Conservation (phyloP, 1,140 invertebrate genomes). For the Cotesia glomerata region DNA sequence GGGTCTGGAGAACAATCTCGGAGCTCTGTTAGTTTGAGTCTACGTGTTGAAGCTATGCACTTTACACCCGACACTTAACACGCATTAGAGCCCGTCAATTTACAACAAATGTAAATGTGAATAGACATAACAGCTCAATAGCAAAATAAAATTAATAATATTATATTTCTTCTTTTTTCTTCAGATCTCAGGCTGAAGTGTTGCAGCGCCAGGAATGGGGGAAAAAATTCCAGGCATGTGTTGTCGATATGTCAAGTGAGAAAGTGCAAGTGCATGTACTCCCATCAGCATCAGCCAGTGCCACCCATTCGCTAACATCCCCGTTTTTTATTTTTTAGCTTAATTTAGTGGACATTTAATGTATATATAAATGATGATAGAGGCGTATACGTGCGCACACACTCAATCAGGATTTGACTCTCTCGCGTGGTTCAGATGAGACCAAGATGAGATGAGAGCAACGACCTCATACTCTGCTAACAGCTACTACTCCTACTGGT, state of each 20-base stretch:
- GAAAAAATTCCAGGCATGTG: not conserved
- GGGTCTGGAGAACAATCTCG: no score
- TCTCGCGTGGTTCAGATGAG: conserved; percentile 1
- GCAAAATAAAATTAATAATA: no score
- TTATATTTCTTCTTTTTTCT: no score
- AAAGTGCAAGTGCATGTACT: not conserved
- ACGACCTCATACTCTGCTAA: conserved; percentile 11
- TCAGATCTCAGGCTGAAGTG: no score
- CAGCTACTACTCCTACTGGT: no score
- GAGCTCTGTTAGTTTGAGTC: no score
- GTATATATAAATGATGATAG: not conserved
- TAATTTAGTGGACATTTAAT: not conserved
- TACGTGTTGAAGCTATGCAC: not conserved
- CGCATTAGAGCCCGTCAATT: not conserved
- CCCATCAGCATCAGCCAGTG: not conserved
- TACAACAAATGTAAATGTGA: not conserved
- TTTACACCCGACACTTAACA: not conserved
- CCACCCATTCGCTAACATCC: not conserved
- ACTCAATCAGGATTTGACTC: not conserved
- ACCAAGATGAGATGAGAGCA: conserved; percentile 17
- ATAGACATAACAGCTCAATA: no score
- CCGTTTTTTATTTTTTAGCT: not conserved
- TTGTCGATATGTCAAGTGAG: not conserved
- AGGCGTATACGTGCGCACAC: not conserved
- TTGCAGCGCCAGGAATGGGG: not conserved